Conservation (phyloP, 2,888 invertebrate species). For the Andrena minutula region DNA sequence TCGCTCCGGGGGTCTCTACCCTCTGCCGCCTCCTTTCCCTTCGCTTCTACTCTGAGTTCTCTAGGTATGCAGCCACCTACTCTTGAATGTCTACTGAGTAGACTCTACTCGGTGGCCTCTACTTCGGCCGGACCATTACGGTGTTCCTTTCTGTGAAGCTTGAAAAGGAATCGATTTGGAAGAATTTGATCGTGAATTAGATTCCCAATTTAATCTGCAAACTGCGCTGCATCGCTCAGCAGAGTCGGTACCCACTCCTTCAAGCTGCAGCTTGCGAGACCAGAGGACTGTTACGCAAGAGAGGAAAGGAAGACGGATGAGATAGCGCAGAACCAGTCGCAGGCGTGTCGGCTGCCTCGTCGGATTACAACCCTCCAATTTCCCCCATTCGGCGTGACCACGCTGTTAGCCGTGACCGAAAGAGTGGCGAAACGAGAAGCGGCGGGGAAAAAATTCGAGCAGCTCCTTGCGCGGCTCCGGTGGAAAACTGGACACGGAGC, state of each 20-base stretch:
- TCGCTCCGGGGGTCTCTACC: slow-evolving; percentile 70
- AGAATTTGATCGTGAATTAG: too few relatives aligned
- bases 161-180: too few relatives aligned
- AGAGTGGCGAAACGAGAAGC: neutral
- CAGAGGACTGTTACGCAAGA: neutral
- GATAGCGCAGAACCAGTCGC: slow-evolving; percentile 1
- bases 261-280: neutral
- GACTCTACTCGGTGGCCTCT: neutral
- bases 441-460: neutral
- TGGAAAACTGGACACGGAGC: neutral
- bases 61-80: neutral
- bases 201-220: too few relatives aligned
- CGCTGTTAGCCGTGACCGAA: neutral
- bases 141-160: too few relatives aligned
- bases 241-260: too few relatives aligned
- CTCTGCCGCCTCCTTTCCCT: slow-evolving; percentile 64
- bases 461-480: neutral
- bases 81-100: neutral
- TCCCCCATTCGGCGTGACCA: slow-evolving; percentile 23
- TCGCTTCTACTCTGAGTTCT: neutral
- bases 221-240: too few relatives aligned
- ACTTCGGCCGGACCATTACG: too few relatives aligned
- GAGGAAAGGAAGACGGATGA: neutral
- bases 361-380: slow-evolving; percentile 32
- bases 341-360: slow-evolving; percentile 3